Base-by-base conservation (phyloP, 2,113 vertebrate genomes). In the Sialia sialis region DNA sequence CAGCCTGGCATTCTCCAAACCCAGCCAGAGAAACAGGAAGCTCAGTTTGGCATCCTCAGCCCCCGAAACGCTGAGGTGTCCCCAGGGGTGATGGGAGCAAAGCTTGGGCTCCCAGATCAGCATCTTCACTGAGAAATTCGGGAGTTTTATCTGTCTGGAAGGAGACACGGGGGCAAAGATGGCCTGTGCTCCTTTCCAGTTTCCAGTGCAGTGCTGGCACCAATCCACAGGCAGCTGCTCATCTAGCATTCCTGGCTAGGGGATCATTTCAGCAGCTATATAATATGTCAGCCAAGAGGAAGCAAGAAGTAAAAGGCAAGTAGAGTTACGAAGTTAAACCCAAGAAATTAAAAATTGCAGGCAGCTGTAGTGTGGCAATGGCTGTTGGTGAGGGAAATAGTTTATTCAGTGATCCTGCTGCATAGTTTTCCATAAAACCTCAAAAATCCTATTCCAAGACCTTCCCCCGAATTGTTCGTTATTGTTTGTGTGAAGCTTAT, bases 161-260 rank as follows among this genome's bases (percentile, higher is more conserved):
- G 92, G 92, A 93, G 88, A 54, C 21, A 16, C 2, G 63, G 85
- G 88, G 86, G 58, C 80, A 93, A 92, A 85, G 76, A 38, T 93
- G 76, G 76, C n/a, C 92, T 64, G 29, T 49, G 38, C 73, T 87
- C 44, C 92, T 84, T 92, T 87, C 81, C 89, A 96, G 59, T 89
- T 95, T 96, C 78, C 92, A 97, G 92, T 86, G 94, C 69, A 87
- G 62, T 16, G 56, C 21, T 97, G 96, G 96, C 95, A 92, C 60
- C 59, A n/a, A 4, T 90, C 95, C 95, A 91, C 67, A 60, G 89
- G 94, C 96, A 96, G 96, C 92, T 43, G 39, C 87, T 95, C 90
- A 94, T 95, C 92, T 92, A 92, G 92, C 96, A 91, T 96, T 97
- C 91, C 95, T 97, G 95, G 95, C 95, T 92, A n/a, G 77, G 80